These are phyloP conservation scores for Steinernema carpocapsae DNA, from an alignment of 2,888 invertebrate species.

Conservation along the genomic window DNA sequence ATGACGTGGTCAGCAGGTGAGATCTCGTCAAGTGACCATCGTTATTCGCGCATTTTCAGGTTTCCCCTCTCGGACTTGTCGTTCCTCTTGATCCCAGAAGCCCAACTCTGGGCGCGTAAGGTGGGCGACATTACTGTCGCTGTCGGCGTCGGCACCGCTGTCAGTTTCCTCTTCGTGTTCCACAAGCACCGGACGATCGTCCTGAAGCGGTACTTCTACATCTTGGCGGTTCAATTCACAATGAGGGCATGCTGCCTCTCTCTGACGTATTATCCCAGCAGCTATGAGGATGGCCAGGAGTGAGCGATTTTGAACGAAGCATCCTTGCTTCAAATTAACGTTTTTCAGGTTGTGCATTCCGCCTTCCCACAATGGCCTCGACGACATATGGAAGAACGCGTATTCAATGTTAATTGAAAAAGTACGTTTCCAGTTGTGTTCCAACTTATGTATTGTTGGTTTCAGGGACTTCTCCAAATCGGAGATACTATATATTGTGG, in stretches of 20 bases:
- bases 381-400: neutral
- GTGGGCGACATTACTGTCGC: neutral
- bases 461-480: no score
- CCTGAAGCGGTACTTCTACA: conserved; percentile 25
- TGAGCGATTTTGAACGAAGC: neutral
- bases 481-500: conserved; percentile 52
- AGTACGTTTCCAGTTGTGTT: no score
- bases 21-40: neutral
- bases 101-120: neutral
- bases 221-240: neutral
- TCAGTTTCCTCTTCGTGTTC: conserved; percentile 9
- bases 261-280: conserved; percentile 23
- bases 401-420: no score
- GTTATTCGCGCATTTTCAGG: neutral
- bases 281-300: neutral
- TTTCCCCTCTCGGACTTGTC: neutral
- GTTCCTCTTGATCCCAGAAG: neutral
- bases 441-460: no score
- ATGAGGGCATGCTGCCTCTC: conserved; percentile 18
- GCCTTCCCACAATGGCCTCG: neutral
- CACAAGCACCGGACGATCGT: conserved; percentile 27
- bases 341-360: neutral
- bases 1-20: conserved; percentile 29
- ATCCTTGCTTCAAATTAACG: neutral
- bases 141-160: neutral